Evolutionary conservation across 2,888 invertebrate genomes (phyloP).

Genomic region (Platycheirus albimanus): DNA sequence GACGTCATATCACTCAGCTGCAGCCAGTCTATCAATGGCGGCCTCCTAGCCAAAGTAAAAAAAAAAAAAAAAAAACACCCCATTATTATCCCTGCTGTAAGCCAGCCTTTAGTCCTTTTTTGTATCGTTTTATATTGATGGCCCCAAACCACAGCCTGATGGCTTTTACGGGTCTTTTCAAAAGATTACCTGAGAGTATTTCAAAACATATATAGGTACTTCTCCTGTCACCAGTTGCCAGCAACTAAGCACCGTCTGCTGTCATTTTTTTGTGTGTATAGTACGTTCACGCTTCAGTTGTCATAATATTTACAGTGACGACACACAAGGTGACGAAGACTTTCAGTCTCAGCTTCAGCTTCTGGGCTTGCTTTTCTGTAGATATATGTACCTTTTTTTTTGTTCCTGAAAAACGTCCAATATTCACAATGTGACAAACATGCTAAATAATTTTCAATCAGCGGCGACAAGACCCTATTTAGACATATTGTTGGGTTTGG

Average conservation of each 20-base stretch:
- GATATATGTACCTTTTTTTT: constrained; percentile 13
- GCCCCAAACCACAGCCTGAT: constrained; percentile 30
- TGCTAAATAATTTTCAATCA: constrained; percentile 72
- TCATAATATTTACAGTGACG: constrained; percentile 64
- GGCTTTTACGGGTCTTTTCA: constrained; percentile 55
- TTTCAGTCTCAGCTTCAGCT: constrained; percentile 17
- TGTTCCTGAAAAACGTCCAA: constrained; percentile 37
- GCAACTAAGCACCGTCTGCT: constrained; percentile 48
- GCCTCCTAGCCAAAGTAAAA: constrained; percentile 1
- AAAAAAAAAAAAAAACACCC: constrained; percentile 21
- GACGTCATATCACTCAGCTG: constrained; percentile 15
- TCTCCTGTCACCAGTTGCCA: constrained; percentile 46
- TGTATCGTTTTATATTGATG: constrained; percentile 47
- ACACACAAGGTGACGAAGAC: constrained; percentile 57
- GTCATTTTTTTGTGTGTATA: constrained; percentile 18
- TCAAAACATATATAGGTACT: constrained; percentile 44
- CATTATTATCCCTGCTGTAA: constrained; percentile 29
- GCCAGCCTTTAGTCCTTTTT: constrained; percentile 40
- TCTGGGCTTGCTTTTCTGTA: constrained; percentile 7
- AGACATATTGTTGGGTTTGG: background rate
- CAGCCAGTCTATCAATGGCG: constrained; percentile 50
- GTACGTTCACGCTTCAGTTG: constrained; percentile 54
- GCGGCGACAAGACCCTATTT: constrained; percentile 37
- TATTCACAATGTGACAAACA: constrained; percentile 71
- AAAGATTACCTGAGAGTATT: constrained; percentile 64